A percentile compares a stretch with the other conserved stretches of the same genome.
These are phyloP conservation scores for Hemicentrotus pulcherrimus DNA, from an alignment of 35 echinoderm and acorn worm species.

Conservation along the genomic window DNA sequence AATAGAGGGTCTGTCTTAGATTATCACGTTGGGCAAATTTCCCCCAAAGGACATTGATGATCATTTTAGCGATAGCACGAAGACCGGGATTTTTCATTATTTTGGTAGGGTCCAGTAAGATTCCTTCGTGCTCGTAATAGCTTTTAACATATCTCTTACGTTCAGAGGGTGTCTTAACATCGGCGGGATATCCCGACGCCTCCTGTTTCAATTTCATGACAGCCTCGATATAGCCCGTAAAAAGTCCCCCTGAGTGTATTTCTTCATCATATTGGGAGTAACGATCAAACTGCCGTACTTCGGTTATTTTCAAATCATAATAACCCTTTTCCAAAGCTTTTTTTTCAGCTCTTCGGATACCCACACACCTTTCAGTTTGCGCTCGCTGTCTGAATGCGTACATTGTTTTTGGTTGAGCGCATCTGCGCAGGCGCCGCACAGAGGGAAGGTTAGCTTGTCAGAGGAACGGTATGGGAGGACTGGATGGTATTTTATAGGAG, in stretches of 20 bases:
- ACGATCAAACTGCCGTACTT: constrained; percentile 43
- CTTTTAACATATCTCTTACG: constrained; percentile 3
- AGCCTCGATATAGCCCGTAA: constrained; percentile 36
- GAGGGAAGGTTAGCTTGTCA: constrained; percentile 40
- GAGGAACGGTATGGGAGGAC: constrained; percentile 36
- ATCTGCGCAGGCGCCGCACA: constrained; percentile 16
- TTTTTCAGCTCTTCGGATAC: constrained; percentile 44
- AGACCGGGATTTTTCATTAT: no score
- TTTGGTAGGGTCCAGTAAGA: no score
- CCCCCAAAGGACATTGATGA: background rate
- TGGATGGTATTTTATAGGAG: constrained; percentile 23
- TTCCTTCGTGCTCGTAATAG: constrained; percentile 57
- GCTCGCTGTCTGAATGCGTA: constrained; percentile 19
- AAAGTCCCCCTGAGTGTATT: constrained; percentile 22
- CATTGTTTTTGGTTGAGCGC: background rate
- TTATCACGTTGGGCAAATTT: background rate
- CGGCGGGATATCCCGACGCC: constrained; percentile 32
- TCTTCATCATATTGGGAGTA: background rate
- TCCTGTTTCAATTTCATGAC: constrained; percentile 55
- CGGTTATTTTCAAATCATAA: background rate
- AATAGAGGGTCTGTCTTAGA: background rate
- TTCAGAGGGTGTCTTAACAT: background rate
- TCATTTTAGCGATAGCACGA: background rate
- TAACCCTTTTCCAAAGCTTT: constrained; percentile 55
- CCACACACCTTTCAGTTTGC: constrained; percentile 37